Conservation (phyloP, 2,113 vertebrate species). For the Corythornis vintsioides region DNA sequence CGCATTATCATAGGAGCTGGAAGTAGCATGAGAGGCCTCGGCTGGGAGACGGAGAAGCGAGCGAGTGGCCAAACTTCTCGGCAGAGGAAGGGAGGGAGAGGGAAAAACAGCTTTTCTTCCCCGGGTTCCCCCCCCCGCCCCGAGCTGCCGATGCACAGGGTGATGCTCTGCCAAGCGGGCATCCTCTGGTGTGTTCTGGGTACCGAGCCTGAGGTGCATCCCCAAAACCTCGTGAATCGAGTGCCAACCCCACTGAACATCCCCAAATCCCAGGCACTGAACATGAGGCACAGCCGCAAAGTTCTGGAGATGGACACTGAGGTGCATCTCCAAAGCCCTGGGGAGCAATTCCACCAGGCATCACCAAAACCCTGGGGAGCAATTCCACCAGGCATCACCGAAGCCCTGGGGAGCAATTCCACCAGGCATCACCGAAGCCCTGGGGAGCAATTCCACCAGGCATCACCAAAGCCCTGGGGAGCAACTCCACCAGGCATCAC, state of each 20-base stretch:
- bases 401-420: neutral
- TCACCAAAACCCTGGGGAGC: neutral
- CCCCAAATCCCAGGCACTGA: neutral
- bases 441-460: neutral
- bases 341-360: neutral
- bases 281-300: neutral
- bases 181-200: neutral
- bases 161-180: neutral
- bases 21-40: slow-evolving; percentile 89
- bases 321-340: neutral
- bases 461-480: neutral
- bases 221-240: neutral
- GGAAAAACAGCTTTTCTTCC: neutral
- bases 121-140: too few species aligned
- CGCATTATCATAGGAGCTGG: slow-evolving; percentile 98
- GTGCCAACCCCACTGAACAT: neutral
- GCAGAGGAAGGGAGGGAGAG: neutral
- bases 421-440: neutral
- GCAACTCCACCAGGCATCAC: neutral
- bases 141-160: accelerated
- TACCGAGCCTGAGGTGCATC: too few species aligned
- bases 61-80: slow-evolving; percentile 53
- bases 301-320: neutral
- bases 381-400: neutral
- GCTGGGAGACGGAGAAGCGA: slow-evolving; percentile 79